A percentile compares a stretch with the other conserved stretches of the same genome.
Evolutionary conservation across 2,113 vertebrate genomes (phyloP).

Genomic region (Eira barbara): DNA sequence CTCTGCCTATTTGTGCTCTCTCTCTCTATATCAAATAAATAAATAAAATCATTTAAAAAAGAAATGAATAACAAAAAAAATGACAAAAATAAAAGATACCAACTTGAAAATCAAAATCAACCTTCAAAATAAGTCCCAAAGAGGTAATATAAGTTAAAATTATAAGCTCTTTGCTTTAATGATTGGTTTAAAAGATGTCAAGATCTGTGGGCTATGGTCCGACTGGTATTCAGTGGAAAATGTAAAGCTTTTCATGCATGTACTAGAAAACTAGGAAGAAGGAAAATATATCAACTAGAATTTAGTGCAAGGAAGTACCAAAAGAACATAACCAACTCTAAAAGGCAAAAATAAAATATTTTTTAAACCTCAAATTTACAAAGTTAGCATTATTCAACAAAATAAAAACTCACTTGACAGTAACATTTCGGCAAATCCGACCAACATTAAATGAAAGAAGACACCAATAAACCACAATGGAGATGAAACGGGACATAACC

Average conservation of each 20-base stretch:
- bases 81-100: background rate
- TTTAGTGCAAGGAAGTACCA: background rate
- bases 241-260: background rate
- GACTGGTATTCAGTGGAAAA: background rate
- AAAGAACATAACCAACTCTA: background rate
- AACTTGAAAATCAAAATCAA: background rate
- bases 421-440: background rate
- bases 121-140: background rate
- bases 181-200: background rate
- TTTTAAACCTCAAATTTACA: background rate
- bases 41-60: too few relatives aligned
- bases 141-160: background rate
- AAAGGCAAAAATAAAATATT: background rate
- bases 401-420: background rate
- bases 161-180: background rate
- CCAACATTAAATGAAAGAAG: background rate
- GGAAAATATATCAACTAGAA: background rate
- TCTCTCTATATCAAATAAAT: too few relatives aligned
- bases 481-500: background rate
- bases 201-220: background rate
- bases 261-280: background rate
- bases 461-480: background rate
- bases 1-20: too few relatives aligned
- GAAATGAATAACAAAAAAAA: background rate
- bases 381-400: background rate